Percentiles rank a stretch among this genome's conserved stretches.
Evolutionary conservation across 2,797 vertebrate species (phyloP).

Genomic region (Etheostoma nigrum): DNA sequence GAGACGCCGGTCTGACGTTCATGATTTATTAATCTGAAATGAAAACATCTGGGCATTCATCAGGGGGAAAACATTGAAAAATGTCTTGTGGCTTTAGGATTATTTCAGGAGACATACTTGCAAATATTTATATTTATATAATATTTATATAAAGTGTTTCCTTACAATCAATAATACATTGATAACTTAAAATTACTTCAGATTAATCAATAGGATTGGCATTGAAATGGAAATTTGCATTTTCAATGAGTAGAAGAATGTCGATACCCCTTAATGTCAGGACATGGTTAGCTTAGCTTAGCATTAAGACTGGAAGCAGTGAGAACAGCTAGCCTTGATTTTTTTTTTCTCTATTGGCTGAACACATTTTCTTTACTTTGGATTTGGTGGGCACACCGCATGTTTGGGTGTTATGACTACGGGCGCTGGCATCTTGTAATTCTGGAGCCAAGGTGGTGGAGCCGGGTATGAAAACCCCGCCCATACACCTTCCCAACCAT

Average conservation of each 20-base stretch:
- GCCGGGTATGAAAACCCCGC: too few species aligned
- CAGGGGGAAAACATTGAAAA: slow-evolving; percentile 40
- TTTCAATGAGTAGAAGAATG: not conserved
- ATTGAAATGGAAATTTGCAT: not conserved
- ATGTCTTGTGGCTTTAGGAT: slow-evolving; percentile 17
- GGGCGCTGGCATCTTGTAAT: too few species aligned
- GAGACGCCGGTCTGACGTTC: slow-evolving; percentile 48
- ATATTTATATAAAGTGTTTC: slow-evolving; percentile 10
- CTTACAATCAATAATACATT: slow-evolving; percentile 3
- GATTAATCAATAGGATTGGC: not conserved
- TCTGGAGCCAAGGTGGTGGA: too few species aligned
- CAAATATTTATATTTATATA: not conserved
- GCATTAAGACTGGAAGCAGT: too few species aligned
- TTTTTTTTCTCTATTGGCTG: too few species aligned
- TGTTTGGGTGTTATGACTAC: too few species aligned
- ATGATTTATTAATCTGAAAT: slow-evolving; percentile 70
- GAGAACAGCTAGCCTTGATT: too few species aligned
- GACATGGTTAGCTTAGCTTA: too few species aligned
- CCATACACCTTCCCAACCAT: too few species aligned
- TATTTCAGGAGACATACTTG: slow-evolving; percentile 15
- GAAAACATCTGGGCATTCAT: slow-evolving; percentile 14
- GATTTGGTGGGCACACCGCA: too few species aligned
- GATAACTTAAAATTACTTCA: not conserved
- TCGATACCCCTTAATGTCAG: not conserved
- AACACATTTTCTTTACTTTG: too few species aligned